These are phyloP conservation scores for Stegodyphus dumicola DNA, from an alignment of 1,140 invertebrate genomes.

Conservation along the genomic window DNA sequence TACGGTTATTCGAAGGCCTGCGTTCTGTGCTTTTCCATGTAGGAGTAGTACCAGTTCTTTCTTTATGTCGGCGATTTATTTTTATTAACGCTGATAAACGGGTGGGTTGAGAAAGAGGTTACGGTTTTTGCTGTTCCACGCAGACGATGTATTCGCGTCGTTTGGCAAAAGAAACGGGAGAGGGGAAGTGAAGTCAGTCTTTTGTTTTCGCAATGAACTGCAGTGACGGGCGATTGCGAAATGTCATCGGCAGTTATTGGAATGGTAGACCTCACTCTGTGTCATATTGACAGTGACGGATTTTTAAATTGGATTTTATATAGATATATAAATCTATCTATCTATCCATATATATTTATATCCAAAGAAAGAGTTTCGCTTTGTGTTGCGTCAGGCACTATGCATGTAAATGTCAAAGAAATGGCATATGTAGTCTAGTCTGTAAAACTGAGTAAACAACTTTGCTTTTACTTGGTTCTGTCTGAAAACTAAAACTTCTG, in stretches of 20 bases:
- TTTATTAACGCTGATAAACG: constrained; percentile 33
- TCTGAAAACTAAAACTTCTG: not conserved
- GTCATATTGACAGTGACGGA: not conserved
- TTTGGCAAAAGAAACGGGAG: not conserved
- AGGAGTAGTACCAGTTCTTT: not conserved
- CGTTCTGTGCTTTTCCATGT: not conserved
- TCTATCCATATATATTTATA: not conserved
- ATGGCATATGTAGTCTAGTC: not conserved
- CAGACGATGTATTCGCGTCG: constrained; percentile 14
- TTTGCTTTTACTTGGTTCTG: not conserved
- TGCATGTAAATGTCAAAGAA: constrained; percentile 4
- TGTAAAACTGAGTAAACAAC: not conserved
- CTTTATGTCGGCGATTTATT: constrained; percentile 9
- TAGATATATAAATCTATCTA: no score
- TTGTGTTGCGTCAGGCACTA: not conserved
- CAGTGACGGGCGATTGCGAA: not conserved
- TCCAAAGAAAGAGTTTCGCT: not conserved
- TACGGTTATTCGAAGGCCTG: constrained; percentile 13
- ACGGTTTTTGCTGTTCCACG: not conserved
- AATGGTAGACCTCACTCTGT: not conserved
- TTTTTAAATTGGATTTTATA: not conserved
- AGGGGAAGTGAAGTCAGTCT: not conserved
- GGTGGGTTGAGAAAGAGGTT: constrained; percentile 7
- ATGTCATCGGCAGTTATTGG: not conserved
- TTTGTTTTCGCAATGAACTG: constrained; percentile 7